A percentile compares a stretch with the other conserved stretches of the same genome.
These are phyloP conservation scores for Tetraodon nigroviridis DNA, from an alignment of 2,113 vertebrate genomes.

Conservation along the genomic window DNA sequence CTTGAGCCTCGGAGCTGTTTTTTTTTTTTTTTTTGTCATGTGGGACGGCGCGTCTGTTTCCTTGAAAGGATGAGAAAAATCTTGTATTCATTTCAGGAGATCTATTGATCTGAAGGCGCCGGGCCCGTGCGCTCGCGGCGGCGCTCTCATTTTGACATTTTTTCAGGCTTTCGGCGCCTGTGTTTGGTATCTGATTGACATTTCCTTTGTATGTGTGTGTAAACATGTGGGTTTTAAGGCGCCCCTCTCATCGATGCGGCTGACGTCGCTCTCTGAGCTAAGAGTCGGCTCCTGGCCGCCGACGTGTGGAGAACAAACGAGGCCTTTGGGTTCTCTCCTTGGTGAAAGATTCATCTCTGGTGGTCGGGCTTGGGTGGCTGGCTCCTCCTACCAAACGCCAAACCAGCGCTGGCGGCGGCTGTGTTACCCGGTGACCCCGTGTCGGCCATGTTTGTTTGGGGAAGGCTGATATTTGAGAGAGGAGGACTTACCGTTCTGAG, in stretches of 20 bases:
- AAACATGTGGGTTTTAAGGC: conserved; percentile 61
- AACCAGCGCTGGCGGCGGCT: too few species aligned
- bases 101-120: conserved; percentile 55
- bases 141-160: conserved; percentile 58
- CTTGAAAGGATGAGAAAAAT: conserved; percentile 9
- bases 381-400: background rate
- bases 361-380: too few species aligned
- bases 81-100: conserved; percentile 50
- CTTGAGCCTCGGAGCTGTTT: background rate
- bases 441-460: conserved; percentile 48
- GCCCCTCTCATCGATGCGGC: conserved; percentile 54
- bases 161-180: conserved; percentile 45
- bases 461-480: conserved; percentile 41
- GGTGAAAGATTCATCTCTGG: too few species aligned
- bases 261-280: conserved; percentile 34
- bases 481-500: conserved; percentile 3
- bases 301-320: too few species aligned
- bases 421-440: background rate
- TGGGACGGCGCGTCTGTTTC: conserved; percentile 12
- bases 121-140: conserved; percentile 10
- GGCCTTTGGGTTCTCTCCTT: too few species aligned
- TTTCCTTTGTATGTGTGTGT: conserved; percentile 57
- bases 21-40: background rate
- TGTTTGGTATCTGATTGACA: conserved; percentile 72
- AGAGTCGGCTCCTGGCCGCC: conserved; percentile 6